These are phyloP conservation scores for Pocillopora verrucosa DNA, from an alignment of 64 coral and sea anemone species.

Conservation along the genomic window DNA sequence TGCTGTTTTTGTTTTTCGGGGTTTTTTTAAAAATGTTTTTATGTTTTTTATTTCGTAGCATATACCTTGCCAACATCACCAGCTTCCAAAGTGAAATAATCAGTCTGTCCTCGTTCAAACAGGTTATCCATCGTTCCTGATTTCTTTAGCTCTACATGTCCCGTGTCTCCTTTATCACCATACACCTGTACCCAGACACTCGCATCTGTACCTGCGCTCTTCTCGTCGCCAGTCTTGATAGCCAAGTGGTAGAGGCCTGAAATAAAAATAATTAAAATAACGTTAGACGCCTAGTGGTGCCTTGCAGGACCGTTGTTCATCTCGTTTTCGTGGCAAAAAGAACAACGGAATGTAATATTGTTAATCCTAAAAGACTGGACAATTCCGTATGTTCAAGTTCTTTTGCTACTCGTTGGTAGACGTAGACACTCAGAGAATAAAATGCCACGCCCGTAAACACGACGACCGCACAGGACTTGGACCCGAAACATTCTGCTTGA, in stretches of 20 bases:
- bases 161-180: slow-evolving; percentile 92
- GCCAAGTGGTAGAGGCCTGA: slow-evolving; percentile 81
- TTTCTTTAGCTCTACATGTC: slow-evolving; percentile 77
- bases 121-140: slow-evolving; percentile 89
- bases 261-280: no score
- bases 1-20: no score
- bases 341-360: not conserved
- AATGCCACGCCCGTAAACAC: no score
- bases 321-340: not conserved
- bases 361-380: no score
- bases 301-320: not conserved
- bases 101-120: slow-evolving; percentile 90
- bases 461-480: no score
- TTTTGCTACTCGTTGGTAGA: no score
- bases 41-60: no score
- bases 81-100: slow-evolving; percentile 92
- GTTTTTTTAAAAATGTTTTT: no score
- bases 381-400: no score
- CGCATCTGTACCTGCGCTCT: slow-evolving; percentile 76
- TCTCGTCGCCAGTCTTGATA: slow-evolving; percentile 82
- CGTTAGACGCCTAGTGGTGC: not conserved
- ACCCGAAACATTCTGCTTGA: no score
- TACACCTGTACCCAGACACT: slow-evolving; percentile 89
- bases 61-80: slow-evolving; percentile 90
- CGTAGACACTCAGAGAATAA: no score